Base-by-base conservation (phyloP, 1,140 invertebrate genomes). In the Cheumatopsyche charites region DNA sequence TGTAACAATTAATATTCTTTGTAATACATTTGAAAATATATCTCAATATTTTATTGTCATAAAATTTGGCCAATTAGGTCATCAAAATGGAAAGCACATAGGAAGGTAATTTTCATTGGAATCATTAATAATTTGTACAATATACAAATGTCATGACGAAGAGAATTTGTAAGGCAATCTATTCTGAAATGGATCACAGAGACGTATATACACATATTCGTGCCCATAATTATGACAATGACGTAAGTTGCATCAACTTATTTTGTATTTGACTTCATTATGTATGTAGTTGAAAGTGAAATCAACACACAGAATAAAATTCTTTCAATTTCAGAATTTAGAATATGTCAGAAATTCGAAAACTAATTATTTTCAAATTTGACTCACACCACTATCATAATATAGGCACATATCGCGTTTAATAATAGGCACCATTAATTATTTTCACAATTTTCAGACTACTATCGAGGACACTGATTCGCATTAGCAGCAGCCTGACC, bases 401-500 rank as follows among this genome's bases (percentile, higher is more conserved):
- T n/a, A n/a, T n/a, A n/a, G n/a, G n/a, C n/a, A n/a, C n/a, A n/a
- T n/a, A n/a, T 36, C 9, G 3, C 3, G 29, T 36, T 36, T 36
- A 36, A 36, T 36, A 36, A 62, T 62, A 71, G 62, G 70, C 62
- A 63, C 70, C 70, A 25, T 62, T 9, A 72, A 7, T 67, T 58
- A 21, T 55, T 58, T 12, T 42, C n/a, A n/a, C 23, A 23, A 17
- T 11, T 17, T 21, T 19, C 3, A 17, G 25, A n/a, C 36, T 72
- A 36, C 58, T 73, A 73, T 75, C 71, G 71, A 13, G 74, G 71
- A 63, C 71, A 71, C 17, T 72, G 61, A 41, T 67, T 70, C 1
- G 36, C 42, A 36, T 71, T 70, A 5, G 74, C 41, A 3, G 49
- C 74, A 0, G 68, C 47, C 19, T 73, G 68, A 17, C 71, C 74